A percentile compares a stretch with the other conserved stretches of the same genome.
Conservation (phyloP, 92 coral and sea anemone genomes). For the Epizoanthus illoricatus region DNA sequence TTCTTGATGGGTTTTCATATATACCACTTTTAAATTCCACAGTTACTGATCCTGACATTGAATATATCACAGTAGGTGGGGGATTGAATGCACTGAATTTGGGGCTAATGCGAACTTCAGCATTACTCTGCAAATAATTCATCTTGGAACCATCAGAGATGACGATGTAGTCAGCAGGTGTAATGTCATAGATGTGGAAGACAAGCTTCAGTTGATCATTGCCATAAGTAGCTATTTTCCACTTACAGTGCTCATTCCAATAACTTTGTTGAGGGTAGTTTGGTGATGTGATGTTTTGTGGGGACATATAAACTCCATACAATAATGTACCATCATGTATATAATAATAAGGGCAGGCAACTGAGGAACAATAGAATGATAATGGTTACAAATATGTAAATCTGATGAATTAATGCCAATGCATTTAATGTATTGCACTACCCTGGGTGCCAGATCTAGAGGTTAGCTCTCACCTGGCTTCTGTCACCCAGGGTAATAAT, state of each 20-base stretch:
- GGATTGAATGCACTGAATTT: background rate
- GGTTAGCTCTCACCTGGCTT: no score
- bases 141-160: conserved; percentile 26
- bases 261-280: background rate
- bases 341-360: no score
- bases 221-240: conserved; percentile 2
- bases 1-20: background rate
- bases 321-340: no score
- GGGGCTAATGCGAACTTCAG: conserved; percentile 15
- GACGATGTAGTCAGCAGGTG: conserved; percentile 11
- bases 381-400: no score
- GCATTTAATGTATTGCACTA: no score
- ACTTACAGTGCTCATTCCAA: background rate
- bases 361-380: no score
- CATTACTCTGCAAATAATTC: background rate
- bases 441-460: no score
- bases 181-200: conserved; percentile 13
- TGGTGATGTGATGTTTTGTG: conserved; percentile 3
- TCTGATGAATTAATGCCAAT: no score
- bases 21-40: background rate
- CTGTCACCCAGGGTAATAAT: no score
- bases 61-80: conserved; percentile 30
- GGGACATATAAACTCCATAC: background rate
- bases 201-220: background rate
- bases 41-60: conserved; percentile 1